A percentile compares a stretch with the other conserved stretches of the same genome.
Conservation (phyloP, 2,113 vertebrate genomes). For the Accipiter virgatus region DNA sequence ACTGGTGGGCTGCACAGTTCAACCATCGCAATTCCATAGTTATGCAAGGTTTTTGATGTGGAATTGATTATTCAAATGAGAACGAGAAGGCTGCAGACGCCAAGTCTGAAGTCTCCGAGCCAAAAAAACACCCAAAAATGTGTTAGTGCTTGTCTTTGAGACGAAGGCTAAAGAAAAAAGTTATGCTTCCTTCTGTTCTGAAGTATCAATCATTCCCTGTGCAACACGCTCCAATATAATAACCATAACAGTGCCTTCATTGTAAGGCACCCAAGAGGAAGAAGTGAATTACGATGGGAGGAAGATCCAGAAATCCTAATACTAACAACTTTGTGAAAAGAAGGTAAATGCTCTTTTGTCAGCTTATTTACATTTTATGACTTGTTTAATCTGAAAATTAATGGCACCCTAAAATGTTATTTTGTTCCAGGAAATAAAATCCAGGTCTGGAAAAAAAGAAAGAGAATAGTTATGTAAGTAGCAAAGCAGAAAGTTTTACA, state of each 20-base stretch:
- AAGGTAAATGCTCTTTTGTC: conserved; percentile 60
- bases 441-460: conserved; percentile 6
- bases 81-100: background rate
- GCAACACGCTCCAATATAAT: background rate
- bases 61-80: background rate
- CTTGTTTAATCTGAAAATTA: conserved; percentile 56
- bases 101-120: background rate
- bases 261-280: conserved; percentile 51
- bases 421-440: conserved; percentile 53
- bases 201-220: conserved; percentile 30
- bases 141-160: conserved; percentile 2
- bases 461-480: background rate
- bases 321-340: conserved; percentile 35
- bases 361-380: conserved; percentile 55
- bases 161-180: background rate
- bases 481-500: background rate
- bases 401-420: conserved; percentile 21
- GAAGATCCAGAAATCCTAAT: conserved; percentile 57
- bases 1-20: background rate
- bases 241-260: conserved; percentile 40
- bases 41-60: background rate
- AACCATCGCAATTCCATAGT: background rate
- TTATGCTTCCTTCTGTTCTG: conserved; percentile 25
- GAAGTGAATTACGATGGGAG: conserved; percentile 37
- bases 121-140: conserved; percentile 6